phyloP scores from a whole-genome alignment of 2,888 invertebrate species.

The Limnephilus rhombicus region DNA sequence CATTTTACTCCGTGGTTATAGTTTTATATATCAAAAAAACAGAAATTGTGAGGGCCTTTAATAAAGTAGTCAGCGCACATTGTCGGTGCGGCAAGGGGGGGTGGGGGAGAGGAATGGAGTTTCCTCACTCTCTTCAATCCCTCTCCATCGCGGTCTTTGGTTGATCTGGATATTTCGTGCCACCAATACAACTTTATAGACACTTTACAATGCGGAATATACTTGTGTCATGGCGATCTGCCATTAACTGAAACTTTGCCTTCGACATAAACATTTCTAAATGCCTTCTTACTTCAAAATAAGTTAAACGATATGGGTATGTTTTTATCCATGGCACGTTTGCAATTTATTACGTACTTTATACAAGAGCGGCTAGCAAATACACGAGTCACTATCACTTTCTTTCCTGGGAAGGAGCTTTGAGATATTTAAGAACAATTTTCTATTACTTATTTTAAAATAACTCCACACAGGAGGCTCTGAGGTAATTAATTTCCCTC shows the following conservation, averaged over 20 bases:
- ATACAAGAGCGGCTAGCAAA: too few relatives aligned
- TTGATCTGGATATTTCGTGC: slow-evolving; percentile 22
- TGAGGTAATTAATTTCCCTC: too few relatives aligned
- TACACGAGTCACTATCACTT: too few relatives aligned
- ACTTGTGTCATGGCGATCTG: neutral
- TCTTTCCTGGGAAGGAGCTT: too few relatives aligned
- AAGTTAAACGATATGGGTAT: too few relatives aligned
- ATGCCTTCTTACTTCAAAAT: neutral
- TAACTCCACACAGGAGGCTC: too few relatives aligned
- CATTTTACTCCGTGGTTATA: neutral
- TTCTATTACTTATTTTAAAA: too few relatives aligned
- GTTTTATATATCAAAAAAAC: neutral
- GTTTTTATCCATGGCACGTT: too few relatives aligned
- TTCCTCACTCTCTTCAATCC: neutral
- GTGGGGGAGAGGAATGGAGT: too few relatives aligned
- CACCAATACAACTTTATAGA: neutral
- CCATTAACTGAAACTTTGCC: neutral
- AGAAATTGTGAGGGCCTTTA: neutral
- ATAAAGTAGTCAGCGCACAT: slow-evolving; percentile 32
- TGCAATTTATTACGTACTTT: too few relatives aligned
- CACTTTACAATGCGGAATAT: neutral
- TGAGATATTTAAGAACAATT: too few relatives aligned
- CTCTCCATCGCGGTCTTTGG: neutral
- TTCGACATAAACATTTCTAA: neutral
- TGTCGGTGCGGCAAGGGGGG: neutral